Evolutionary conservation across 2,113 vertebrate genomes (phyloP), one percentile per base, ranked within the genome.

Genomic region (Otolemur garnettii): DNA sequence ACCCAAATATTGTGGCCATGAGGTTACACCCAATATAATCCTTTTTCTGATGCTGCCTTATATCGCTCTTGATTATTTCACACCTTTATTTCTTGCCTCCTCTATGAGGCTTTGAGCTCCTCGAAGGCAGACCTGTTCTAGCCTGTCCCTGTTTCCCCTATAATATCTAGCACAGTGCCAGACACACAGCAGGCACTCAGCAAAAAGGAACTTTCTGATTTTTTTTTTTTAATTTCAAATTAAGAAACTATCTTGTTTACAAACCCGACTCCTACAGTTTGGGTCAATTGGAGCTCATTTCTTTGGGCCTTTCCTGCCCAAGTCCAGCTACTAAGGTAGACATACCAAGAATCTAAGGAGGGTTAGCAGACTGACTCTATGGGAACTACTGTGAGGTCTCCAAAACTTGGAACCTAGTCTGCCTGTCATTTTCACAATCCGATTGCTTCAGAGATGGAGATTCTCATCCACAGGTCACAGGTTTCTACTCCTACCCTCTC

Each of bases 171-270:
- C 26, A 91, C 11, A 94, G 22, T 42, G 28, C 26, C 77, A 86
- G 74, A 86, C 14, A 86, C 33, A 93, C 18, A 68, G 50, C 38
- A 83, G 19, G 24, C 7, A 85, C 17, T 66, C 30, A 66, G 22
- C 11, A 66, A 92, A 93, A 78, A 71, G 7, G 17, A 71, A 57
- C 35, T 50, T 50, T 50, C 45, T 69, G 74, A 21, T 13, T n/a
- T 55, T 86, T 26, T 13, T 77, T n/a, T 55, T 86, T 26, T 13
- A 71, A 53, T 77, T 60, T 93, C 75, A 95, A 60, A 86, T 83
- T 96, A 72, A 93, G 68, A 88, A n/a, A 90, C n/a, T 59, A 45
- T 90, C 28, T n/a, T 71, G 3, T 87, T 96, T 84, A 88, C 9
- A 80, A 81, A 69, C 14, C 12, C 62, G 12, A n/a, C 5, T 88